Evolutionary conservation across 2,797 vertebrate species (phyloP), one percentile per base, ranked within the genome.

Genomic region (Falco biarmicus): DNA sequence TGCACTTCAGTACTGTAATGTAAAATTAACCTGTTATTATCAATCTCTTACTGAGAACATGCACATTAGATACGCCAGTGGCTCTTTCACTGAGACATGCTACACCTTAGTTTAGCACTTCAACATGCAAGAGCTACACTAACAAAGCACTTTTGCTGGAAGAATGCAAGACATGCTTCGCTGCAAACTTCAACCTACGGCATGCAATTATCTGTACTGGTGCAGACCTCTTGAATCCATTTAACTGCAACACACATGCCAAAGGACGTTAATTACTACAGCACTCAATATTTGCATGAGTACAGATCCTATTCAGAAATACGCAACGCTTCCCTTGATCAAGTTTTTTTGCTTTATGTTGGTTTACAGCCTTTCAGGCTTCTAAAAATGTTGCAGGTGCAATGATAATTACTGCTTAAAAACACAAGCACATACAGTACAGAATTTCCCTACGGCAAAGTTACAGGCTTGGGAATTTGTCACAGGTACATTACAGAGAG

Each of bases 131-230:
- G 24, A 51, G 95, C 97, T 98, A 96, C 41, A 50, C 97, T 98
- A 96, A 95, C 69, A 53, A 93, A 97, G 84, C 96, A 89, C 86
- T 96, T 80, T 66, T 87, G 94, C 91, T 90, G 84, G 87, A 89
- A 87, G 79, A 96, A 97, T 97, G 98, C 98, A 97, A 95, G 93
- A 96, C 98, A 98, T 98, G 98, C 98, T 97, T 83, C 65, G 96
- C 95, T 97, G 96, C 97, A 93, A 86, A 95, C 85, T 90, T 81
- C 75, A 63, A 73, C 93, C 89, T 96, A 90, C 39, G 64, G 95
- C 98, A 98, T 98, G 98, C 98, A 97, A 2, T 31, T 31, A 61
- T 89, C 96, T 96, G 96, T 82, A 89, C 92, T 90, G 86, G 95
- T 88, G 93, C 96, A 97, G 96, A 90, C 68, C 90, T 74, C 10